Conservation (phyloP, 2,797 vertebrate genomes). For the Sebastiscus tertius region DNA sequence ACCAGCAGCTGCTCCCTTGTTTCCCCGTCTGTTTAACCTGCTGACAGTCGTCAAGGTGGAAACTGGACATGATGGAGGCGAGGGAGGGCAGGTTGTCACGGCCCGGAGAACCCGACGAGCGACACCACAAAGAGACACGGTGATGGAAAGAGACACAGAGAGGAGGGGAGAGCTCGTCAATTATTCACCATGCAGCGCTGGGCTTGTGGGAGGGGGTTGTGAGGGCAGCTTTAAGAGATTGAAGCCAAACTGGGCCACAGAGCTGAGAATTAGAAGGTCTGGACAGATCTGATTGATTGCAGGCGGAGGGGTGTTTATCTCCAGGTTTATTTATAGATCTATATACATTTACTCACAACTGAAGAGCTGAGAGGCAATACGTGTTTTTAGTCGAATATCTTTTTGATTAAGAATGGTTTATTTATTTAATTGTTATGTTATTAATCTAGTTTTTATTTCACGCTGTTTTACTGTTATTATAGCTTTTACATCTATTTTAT, state of each 20-base stretch:
- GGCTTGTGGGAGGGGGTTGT: slow-evolving; percentile 15
- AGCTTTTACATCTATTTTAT: neutral
- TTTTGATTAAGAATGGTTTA: neutral
- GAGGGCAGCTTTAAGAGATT: slow-evolving; percentile 52
- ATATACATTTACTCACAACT: neutral
- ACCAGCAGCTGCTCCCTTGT: slow-evolving; percentile 51
- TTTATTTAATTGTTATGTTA: neutral
- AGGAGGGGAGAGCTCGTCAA: slow-evolving; percentile 62
- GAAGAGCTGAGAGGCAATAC: no score
- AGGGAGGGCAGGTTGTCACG: slow-evolving; percentile 24
- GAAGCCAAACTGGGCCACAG: slow-evolving; percentile 60
- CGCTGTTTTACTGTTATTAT: neutral
- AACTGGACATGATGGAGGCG: slow-evolving; percentile 30
- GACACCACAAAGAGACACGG: slow-evolving; percentile 54
- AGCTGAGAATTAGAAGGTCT: slow-evolving; percentile 51
- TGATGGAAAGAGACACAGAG: slow-evolving; percentile 59
- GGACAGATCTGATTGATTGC: slow-evolving; percentile 48
- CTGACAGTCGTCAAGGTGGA: slow-evolving; percentile 43
- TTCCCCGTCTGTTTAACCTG: slow-evolving; percentile 18
- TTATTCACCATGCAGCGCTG: slow-evolving; percentile 69
- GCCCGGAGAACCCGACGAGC: slow-evolving; percentile 33
- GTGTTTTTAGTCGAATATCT: neutral
- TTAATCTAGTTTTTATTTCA: neutral
- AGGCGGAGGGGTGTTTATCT: slow-evolving; percentile 24
- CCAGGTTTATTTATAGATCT: slow-evolving; percentile 17